Evolutionary conservation across 2,113 vertebrate genomes (phyloP), one percentile per base, ranked within the genome.

Genomic region (Sinosuthora webbiana): DNA sequence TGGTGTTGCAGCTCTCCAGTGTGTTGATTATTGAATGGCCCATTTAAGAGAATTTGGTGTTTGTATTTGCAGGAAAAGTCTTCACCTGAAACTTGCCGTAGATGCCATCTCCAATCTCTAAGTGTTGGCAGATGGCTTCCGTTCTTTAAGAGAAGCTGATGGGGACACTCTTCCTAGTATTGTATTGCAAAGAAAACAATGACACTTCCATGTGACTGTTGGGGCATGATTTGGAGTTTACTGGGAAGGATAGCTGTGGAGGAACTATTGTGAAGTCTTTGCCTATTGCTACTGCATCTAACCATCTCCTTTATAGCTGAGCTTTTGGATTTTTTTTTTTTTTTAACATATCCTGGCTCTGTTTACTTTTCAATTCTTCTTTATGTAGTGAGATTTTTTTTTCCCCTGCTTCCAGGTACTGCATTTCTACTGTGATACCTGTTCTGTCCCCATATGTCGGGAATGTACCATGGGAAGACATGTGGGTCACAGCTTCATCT

Each of bases 361-460:
- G 4, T 50, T 84, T 87, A 41, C 1, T 56, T 10, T 82, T 71
- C 8, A 73, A 15, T 57, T 68, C 35, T 87, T 76, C 8, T 23
- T 39, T 62, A 67, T 20, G 7, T 13, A n/a, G 31, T 83, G 20
- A 74, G 63, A 12, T 5, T 16, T 19, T n/a, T 2, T 30, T 2
- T 57, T 60, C 28, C 35, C 6, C 9, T 37, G 35, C n/a, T 81
- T 65, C 10, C 75, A 99, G 99, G 99, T 99, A 89, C 98, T 99
- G 87, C 98, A 99, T 89, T 99, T 99, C 91, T 99, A 99, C 98
- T 99, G 99, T 79, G 99, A 99, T 97, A 99, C 98, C 31, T 99
- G 99, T 94, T 99, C 99, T 12, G 98, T 99, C 92, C 99, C 99
- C 75, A 99, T 99, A 98, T 99, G 99, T 94, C 98, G 99, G 22